These are phyloP conservation scores for Rotaria magnacalcarata DNA, from an alignment of 2,888 invertebrate species.

Conservation along the genomic window DNA sequence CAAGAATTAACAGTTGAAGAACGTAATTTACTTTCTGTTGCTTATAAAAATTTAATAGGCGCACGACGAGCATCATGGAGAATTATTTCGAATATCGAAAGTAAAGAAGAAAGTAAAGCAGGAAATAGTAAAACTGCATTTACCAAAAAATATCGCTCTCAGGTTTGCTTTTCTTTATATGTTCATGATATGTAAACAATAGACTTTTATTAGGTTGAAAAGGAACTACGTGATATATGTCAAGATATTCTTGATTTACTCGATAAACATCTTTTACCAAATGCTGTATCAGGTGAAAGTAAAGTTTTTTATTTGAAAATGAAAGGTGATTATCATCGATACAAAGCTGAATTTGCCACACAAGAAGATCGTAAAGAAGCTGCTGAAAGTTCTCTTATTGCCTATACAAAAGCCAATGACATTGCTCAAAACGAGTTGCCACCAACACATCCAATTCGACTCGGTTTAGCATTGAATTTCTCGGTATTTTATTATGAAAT, in stretches of 20 bases:
- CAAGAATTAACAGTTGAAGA: slow-evolving; percentile 93
- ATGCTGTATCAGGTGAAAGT: slow-evolving; percentile 86
- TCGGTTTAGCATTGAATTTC: slow-evolving; percentile 94
- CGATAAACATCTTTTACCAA: slow-evolving; percentile 88
- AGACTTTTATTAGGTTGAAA: slow-evolving; percentile 67
- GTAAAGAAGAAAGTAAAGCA: slow-evolving; percentile 89
- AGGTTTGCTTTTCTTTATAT: neutral
- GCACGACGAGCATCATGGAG: slow-evolving; percentile 78
- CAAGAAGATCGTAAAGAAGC: slow-evolving; percentile 93
- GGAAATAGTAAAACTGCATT: slow-evolving; percentile 48
- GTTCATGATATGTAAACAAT: neutral
- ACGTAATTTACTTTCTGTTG: slow-evolving; percentile 89
- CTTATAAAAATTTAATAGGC: slow-evolving; percentile 97
- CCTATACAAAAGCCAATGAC: slow-evolving; percentile 94
- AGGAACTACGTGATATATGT: slow-evolving; percentile 91
- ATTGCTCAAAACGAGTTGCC: slow-evolving; percentile 83
- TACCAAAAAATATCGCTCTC: slow-evolving; percentile 43
- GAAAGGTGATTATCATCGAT: slow-evolving; percentile 88
- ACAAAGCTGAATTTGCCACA: slow-evolving; percentile 94
- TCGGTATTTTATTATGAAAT: slow-evolving; percentile 95
- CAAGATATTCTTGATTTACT: slow-evolving; percentile 86
- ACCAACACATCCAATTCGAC: slow-evolving; percentile 89
- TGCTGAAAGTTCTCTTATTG: slow-evolving; percentile 86
- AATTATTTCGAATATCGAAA: slow-evolving; percentile 71
- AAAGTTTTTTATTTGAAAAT: slow-evolving; percentile 17